phyloP scores from a whole-genome alignment of 2,797 vertebrate species.

The Sebastes cheni region DNA sequence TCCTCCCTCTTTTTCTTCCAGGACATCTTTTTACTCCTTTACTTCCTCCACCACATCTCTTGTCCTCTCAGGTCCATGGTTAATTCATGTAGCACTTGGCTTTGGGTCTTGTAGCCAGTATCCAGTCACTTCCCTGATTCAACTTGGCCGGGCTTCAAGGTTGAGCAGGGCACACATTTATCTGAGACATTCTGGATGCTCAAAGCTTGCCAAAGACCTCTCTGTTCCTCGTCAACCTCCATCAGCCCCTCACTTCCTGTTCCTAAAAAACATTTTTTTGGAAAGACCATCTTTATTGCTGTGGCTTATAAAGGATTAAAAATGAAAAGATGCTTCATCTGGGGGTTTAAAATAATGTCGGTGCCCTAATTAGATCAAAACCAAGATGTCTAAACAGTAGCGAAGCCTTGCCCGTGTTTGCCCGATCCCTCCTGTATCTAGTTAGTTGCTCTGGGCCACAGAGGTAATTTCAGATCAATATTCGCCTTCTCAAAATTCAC shows the following conservation, averaged over 20 bases:
- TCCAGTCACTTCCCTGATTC: slow-evolving; percentile 40
- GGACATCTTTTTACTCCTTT: slow-evolving; percentile 2
- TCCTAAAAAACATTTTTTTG: not conserved
- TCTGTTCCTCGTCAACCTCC: slow-evolving; percentile 1
- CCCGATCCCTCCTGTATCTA: not conserved
- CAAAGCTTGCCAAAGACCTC: slow-evolving; percentile 25
- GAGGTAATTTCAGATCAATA: slow-evolving; percentile 55
- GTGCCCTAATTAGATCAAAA: slow-evolving; percentile 33
- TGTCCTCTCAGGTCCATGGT: slow-evolving; percentile 32
- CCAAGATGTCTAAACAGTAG: slow-evolving; percentile 8
- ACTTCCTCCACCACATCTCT: not conserved
- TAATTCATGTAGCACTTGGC: slow-evolving; percentile 58
- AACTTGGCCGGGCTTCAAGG: slow-evolving; percentile 54
- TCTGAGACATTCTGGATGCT: slow-evolving; percentile 42
- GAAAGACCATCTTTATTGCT: not conserved
- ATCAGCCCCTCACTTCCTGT: not conserved
- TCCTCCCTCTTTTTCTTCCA: not conserved
- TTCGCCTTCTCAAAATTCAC: slow-evolving; percentile 53
- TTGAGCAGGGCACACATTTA: slow-evolving; percentile 52
- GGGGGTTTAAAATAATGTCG: slow-evolving; percentile 6
- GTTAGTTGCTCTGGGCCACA: not conserved
- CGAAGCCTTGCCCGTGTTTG: not conserved
- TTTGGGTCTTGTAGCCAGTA: slow-evolving; percentile 17
- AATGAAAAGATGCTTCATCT: slow-evolving; percentile 26
- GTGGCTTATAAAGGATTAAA: not conserved